These are phyloP conservation scores for Onychorhynchus coronatus DNA, from an alignment of 2,113 vertebrate species.

Conservation along the genomic window DNA sequence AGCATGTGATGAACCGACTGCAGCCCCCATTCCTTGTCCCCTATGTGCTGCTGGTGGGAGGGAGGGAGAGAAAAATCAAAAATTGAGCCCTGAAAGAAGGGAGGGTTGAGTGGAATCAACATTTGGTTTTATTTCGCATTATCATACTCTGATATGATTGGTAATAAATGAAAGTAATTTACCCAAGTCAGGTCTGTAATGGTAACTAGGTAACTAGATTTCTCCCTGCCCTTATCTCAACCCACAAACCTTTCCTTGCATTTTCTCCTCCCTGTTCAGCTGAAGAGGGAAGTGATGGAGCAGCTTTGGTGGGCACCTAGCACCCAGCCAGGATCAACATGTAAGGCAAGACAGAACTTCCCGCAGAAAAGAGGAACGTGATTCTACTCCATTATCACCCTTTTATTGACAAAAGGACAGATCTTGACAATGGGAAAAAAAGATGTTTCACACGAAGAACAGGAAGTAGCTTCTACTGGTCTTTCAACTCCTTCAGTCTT, in stretches of 20 bases:
- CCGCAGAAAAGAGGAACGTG: neutral
- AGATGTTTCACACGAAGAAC: neutral
- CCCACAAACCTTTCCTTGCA: neutral
- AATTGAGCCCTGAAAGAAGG: neutral
- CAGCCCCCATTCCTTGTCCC: neutral
- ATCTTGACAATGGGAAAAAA: neutral
- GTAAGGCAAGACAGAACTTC: neutral
- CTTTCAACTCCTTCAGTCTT: constrained; percentile 97
- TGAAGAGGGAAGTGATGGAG: neutral
- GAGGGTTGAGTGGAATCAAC: neutral
- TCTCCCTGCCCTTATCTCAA: neutral
- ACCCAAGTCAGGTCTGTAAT: neutral
- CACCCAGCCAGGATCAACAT: neutral
- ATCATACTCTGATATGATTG: neutral
- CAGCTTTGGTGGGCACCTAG: neutral
- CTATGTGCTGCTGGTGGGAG: neutral
- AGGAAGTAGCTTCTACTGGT: constrained; percentile 83
- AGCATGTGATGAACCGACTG: neutral
- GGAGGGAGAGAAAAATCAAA: neutral
- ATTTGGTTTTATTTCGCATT: neutral
- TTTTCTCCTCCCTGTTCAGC: neutral
- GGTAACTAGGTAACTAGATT: neutral
- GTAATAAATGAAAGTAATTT: neutral
- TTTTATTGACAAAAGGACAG: constrained; percentile 53
- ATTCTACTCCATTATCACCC: neutral